Evolutionary conservation across 2,113 vertebrate species (phyloP), one percentile per base, ranked within the genome.

Genomic region (Sceloporus undulatus): DNA sequence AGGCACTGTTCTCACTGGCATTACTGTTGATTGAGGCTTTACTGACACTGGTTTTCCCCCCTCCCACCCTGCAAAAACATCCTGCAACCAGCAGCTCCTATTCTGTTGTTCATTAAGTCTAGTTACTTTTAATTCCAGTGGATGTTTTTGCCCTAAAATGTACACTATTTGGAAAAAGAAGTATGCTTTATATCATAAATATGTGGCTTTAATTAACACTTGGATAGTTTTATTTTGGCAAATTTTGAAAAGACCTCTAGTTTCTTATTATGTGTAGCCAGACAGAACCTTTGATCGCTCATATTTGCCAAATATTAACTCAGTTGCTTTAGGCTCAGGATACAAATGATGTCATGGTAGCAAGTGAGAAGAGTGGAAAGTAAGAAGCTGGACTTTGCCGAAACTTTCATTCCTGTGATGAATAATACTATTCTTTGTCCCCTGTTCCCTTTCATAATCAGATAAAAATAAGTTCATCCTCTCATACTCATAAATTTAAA

Each of bases 331-430:
- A 87, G 56, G 70, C 38, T 81, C 79, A 48, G 66, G 66, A 73
- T 73, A n/a, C 79, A 71, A 88, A 52, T 73, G 34, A 88, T 84
- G 87, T 84, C 82, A 88, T 73, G 84, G 66, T 21, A 88, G 7
- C 56, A 88, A 88, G 34, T 62, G 66, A 62, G 87, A 65, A 59
- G 74, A 11, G 16, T n/a, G 65, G 40, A 87, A 82, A 83, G 29
- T 52, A 77, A 73, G 34, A 73, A 75, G 40, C 56, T 82, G 59
- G 25, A 68, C 73, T 83, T 88, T 68, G 29, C 21, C 68, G 73
- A 83, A 88, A 88, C 40, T 66, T 76, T 82, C 73, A 76, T 88
- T 81, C 68, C n/a, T 25, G 1, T 83, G 40, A 76, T 83, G 71
- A 83, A 83, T 82, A 88, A 77, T 83, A 40, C 71, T 62, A 38